These are phyloP conservation scores for Hypothenemus hampei DNA, from an alignment of 1,140 invertebrate species.

Conservation along the genomic window DNA sequence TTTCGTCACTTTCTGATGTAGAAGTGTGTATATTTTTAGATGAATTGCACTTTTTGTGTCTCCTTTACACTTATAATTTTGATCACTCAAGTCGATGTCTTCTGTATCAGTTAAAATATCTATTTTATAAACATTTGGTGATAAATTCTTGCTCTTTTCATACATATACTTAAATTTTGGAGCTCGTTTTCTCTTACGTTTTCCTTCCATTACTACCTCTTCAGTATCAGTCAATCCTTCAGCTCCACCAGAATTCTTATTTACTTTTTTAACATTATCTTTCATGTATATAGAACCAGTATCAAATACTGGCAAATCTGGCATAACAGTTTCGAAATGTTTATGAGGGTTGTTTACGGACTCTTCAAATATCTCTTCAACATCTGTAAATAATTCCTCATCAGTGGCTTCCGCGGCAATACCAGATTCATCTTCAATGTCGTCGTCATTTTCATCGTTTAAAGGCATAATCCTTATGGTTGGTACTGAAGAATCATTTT, in stretches of 20 bases:
- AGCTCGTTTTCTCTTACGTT: conserved; percentile 18
- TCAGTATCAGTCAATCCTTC: conserved; percentile 50
- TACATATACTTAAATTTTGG: conserved; percentile 29
- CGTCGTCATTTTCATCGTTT: conserved; percentile 34
- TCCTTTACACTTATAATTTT: not conserved
- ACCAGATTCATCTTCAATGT: conserved; percentile 1
- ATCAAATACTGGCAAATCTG: conserved; percentile 33
- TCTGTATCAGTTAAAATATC: conserved; percentile 49
- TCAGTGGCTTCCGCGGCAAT: conserved; percentile 11
- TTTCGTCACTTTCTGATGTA: conserved; percentile 52
- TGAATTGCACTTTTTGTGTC: not conserved
- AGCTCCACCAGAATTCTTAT: conserved; percentile 24
- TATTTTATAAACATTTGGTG: too few relatives aligned
- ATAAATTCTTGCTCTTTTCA: conserved; percentile 9
- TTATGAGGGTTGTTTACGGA: too few relatives aligned
- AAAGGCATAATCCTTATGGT: conserved; percentile 48
- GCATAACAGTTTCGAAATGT: too few relatives aligned
- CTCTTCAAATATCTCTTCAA: conserved; percentile 17
- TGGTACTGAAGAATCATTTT: conserved; percentile 47
- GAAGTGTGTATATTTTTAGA: not conserved
- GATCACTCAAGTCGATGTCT: conserved; percentile 50
- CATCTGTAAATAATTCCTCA: conserved; percentile 24
- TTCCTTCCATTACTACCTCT: conserved; percentile 46
- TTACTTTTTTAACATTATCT: conserved; percentile 25
- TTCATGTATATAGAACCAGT: conserved; percentile 34